Percentiles rank a stretch among this genome's conserved stretches.
phyloP scores from a whole-genome alignment of 1,140 invertebrate species.

The Diploscapter pachys region DNA sequence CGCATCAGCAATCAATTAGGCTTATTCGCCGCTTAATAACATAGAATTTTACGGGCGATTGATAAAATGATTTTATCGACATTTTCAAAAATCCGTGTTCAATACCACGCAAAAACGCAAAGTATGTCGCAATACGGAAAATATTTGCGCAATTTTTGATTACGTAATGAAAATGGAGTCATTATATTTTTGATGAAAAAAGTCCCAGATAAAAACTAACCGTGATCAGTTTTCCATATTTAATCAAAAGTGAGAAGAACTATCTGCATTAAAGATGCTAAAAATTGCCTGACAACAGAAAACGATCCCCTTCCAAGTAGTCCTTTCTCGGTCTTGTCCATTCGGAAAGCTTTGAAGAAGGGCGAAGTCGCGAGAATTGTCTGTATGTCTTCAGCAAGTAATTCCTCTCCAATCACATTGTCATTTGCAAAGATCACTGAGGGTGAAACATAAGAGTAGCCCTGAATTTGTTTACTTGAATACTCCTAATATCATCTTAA shows the following conservation, averaged over 20 bases:
- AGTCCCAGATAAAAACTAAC: too few relatives aligned
- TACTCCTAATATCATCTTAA: constrained; percentile 10
- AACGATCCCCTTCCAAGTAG: constrained; percentile 82
- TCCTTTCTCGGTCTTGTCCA: constrained; percentile 68
- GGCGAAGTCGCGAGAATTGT: constrained; percentile 67
- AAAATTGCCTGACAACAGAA: constrained; percentile 71
- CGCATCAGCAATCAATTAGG: too few relatives aligned
- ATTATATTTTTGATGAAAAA: too few relatives aligned
- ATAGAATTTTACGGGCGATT: too few relatives aligned
- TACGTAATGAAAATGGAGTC: not conserved
- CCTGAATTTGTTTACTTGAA: constrained; percentile 63
- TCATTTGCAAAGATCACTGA: constrained; percentile 78
- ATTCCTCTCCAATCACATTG: constrained; percentile 73
- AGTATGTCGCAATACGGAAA: not conserved
- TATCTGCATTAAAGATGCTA: not conserved
- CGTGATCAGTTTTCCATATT: too few relatives aligned
- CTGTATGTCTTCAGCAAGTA: constrained; percentile 44
- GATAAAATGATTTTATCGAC: too few relatives aligned
- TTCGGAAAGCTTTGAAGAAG: constrained; percentile 80
- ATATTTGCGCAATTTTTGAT: constrained; percentile 13
- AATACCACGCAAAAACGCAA: too few relatives aligned
- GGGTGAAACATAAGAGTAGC: constrained; percentile 91
- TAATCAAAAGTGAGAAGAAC: too few relatives aligned
- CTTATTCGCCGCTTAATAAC: too few relatives aligned
- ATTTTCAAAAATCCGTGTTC: too few relatives aligned